Evolutionary conservation across 1,140 invertebrate genomes (phyloP), one percentile per base, ranked within the genome.

Genomic region (Aphaenogaster rudis): DNA sequence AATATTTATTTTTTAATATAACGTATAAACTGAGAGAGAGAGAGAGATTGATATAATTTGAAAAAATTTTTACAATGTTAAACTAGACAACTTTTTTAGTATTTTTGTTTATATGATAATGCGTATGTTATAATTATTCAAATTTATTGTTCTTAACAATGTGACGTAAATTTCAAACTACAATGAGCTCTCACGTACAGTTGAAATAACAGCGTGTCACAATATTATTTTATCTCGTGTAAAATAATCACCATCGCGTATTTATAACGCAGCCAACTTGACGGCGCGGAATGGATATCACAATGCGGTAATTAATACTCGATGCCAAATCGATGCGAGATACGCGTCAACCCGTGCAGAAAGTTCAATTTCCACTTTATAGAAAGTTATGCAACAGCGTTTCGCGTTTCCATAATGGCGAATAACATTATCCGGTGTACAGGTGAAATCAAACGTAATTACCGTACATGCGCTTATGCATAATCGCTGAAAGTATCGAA

Each of bases 331-430:
- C 57, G 80, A 84, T 84, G 59, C 28, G 79, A 82, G 50, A 72
- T 57, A 59, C 79, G 80, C 69, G 80, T 84, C 69, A 84, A 84
- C 67, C 45, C 71, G 69, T 50, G 63, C 45, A 84, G 80, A 84
- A 84, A 84, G 80, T 84, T 84, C 54, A 84, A 84, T 84, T 63
- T 76, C 69, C 80, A 84, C 80, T 84, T 84, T 84, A 71, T 74
- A 74, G 69, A 57, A 76, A 84, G 80, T 63, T 84, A 45, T 28
- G 80, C 33, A 84, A 76, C 52, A 84, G 69, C 52, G 79, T 82
- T 82, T 82, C 67, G 28, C 42, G 54, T 84, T 84, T 84, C 80
- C 69, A 76, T 76, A 84, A 84, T 84, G 57, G 42, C 71, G 54
- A 84, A 84, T 76, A 84, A 84, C 42, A 84, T 74, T 84, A 76